A percentile compares a stretch with the other conserved stretches of the same genome.
These are phyloP conservation scores for Forbesichthys papilliferus DNA, from an alignment of 2,113 vertebrate genomes.

Conservation along the genomic window DNA sequence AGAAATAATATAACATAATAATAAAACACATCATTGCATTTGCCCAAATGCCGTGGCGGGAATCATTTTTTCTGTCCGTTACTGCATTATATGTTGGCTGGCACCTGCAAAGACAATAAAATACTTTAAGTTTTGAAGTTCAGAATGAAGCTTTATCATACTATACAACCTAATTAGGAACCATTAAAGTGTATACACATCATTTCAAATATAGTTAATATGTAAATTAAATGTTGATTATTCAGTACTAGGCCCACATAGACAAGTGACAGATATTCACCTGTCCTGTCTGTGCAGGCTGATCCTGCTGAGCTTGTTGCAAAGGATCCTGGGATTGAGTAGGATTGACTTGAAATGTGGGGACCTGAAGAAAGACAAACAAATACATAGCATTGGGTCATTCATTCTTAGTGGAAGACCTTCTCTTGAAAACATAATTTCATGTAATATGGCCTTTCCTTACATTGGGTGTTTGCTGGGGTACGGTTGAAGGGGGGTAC, in stretches of 20 bases:
- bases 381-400: not conserved
- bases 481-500: conserved; percentile 50
- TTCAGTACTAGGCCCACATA: too few species aligned
- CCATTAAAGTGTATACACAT: too few species aligned
- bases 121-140: too few species aligned
- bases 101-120: conserved; percentile 2
- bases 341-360: conserved; percentile 45
- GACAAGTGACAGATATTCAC: conserved; percentile 21
- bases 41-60: conserved; percentile 6
- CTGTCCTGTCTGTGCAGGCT: conserved; percentile 61
- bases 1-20: not conserved
- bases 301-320: conserved; percentile 59
- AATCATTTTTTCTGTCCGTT: not conserved
- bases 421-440: not conserved
- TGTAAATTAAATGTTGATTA: too few species aligned
- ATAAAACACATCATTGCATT: not conserved
- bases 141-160: too few species aligned
- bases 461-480: conserved; percentile 66
- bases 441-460: conserved; percentile 19
- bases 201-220: too few species aligned
- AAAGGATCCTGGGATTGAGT: conserved; percentile 58
- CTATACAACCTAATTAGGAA: too few species aligned
- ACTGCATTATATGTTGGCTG: conserved; percentile 40
- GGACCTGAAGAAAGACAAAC: conserved; percentile 36
- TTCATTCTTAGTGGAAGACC: not conserved